Conservation (phyloP, 2,113 vertebrate genomes). For the Ochotona princeps region DNA sequence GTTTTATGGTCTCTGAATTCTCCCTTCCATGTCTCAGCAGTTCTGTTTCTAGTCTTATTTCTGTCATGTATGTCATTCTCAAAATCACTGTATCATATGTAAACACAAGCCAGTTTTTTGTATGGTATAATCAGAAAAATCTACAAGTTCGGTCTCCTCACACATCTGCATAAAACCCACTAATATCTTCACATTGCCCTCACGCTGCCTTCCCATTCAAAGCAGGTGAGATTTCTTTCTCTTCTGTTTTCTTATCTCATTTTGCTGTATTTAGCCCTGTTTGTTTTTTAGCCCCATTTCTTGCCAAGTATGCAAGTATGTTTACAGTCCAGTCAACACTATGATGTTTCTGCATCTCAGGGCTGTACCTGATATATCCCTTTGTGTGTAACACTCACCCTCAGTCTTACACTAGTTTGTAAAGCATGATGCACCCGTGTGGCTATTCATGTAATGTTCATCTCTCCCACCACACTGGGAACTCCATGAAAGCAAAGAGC, state of each 20-base stretch:
- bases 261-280: neutral
- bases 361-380: neutral
- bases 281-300: neutral
- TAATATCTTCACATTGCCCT: neutral
- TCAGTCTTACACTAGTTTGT: neutral
- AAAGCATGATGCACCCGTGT: neutral
- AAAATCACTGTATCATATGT: neutral
- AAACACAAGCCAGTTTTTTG: neutral
- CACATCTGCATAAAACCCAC: neutral
- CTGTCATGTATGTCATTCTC: neutral
- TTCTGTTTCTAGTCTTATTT: neutral
- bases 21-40: neutral
- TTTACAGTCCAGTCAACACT: neutral
- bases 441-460: neutral
- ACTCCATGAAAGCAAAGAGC: neutral
- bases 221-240: neutral
- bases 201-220: neutral
- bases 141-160: neutral
- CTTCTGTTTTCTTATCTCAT: neutral
- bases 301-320: neutral
- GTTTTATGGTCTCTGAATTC: neutral
- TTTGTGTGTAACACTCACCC: neutral
- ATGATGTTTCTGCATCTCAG: neutral
- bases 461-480: neutral
- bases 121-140: neutral